Evolutionary conservation across 2,888 invertebrate genomes (phyloP), one percentile per base, ranked within the genome.

Genomic region (Hedya salicella): DNA sequence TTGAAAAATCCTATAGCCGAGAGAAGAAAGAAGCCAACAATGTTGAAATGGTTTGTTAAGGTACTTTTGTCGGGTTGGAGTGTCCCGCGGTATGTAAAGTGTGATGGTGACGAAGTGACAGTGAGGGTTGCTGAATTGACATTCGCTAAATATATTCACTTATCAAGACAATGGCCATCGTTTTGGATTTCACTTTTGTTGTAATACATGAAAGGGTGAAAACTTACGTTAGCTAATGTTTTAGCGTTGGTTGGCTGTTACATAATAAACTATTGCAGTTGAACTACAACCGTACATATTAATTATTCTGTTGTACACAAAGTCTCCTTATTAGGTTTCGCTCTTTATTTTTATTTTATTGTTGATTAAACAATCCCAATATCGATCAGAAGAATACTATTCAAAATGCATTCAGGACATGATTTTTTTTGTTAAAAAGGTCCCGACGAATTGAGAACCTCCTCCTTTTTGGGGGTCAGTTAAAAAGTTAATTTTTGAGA

Each of bases 131-230:
- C 16, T 17, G 14, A 14, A 11, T 30, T 57, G 57, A 57, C 57
- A 57, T 46, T 46, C 17, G 30, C 32, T 32, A 57, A 46, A 57
- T 46, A 9, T 42, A 56, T 25, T 46, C 46, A 54, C 9, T 30
- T 21, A 32, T 25, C 42, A 13, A 30, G 42, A 44, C 25, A 25
- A 17, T 30, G 44, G 30, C 44, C 44, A 42, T 17, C 57, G 32
- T 39, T 44, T 57, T 57, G 57, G 44, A 32, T 57, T 57, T 57
- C 53, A 21, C 56, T 44, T 14, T 42, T 8, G 19, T 36, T 36
- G 14, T 40, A 19, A 9, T 30, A 5, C 16, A 11, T 14, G 16
- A 44, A 44, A 13, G 42, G 56, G 21, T 32, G 25, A 11, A 36
- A 8, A 36, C 9, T 36, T 13, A 36, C 1, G 36, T 36, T 4